Base-by-base conservation (phyloP, 2,797 vertebrate genomes). In the Myotis vivesi region DNA sequence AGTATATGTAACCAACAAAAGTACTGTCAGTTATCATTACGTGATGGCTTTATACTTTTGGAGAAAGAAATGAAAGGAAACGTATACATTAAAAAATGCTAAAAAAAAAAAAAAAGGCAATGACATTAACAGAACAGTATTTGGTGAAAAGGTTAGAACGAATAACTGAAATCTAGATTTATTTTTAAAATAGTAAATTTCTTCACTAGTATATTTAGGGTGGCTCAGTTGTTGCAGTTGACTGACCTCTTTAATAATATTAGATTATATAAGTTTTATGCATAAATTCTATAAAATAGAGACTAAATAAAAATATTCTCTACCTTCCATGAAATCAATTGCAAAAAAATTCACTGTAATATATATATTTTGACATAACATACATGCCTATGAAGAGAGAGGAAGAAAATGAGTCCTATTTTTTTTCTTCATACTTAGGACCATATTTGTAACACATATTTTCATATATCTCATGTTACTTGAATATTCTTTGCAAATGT, bases 251-350 rank as follows among this genome's bases (percentile, higher is more conserved):
- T 44, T 6, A 87, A 44, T 8, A 10, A 57, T 90, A 53, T 79
- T 66, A 68, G 41, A 82, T 84, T 64, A n/a, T 57, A 51, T 82
- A 17, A 83, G 49, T 11, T 83, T 93, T 77, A 30, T 53, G 3
- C 4, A 8, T 69, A 49, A 83, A 53, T 80, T 84, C 17, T 91
- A 81, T 68, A 93, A 96, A 92, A 85, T 44, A 51, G 71, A 93
- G 30, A 6, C 33, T 51, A 93, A 89, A 68, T 22, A 7, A 82
- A 82, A 68, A 44, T 36, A 46, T 46, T 87, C 87, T 64, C 46
- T 83, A 46, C 2, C 0, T 59, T 79, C 6, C 62, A 38, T 76
- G 20, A 80, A 51, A 89, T 51, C 19, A 95, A 69, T 53, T 38
- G 3, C 5, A 82, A 85, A 59, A 59, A 89, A 44, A 57, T 38